Conservation (phyloP, 2,797 vertebrate genomes). For the Myotis findleyi region DNA sequence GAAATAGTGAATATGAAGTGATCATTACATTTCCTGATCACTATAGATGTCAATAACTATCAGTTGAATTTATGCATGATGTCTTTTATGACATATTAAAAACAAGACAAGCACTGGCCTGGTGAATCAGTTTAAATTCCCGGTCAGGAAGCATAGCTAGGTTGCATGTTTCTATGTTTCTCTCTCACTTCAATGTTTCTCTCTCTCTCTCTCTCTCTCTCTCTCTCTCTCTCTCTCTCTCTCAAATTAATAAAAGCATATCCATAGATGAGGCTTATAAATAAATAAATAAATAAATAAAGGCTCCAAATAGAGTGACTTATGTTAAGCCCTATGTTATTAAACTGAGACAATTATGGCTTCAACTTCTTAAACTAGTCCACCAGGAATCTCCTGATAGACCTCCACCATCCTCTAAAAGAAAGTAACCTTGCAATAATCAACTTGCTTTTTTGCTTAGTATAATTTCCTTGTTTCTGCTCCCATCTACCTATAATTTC, state of each 20-base stretch:
- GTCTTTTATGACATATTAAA: neutral
- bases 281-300: neutral
- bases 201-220: too few species aligned
- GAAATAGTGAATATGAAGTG: neutral
- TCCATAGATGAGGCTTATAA: neutral
- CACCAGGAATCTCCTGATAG: neutral
- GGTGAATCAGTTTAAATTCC: neutral
- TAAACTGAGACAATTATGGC: neutral
- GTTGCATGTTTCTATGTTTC: neutral
- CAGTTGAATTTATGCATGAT: neutral
- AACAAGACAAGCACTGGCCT: neutral
- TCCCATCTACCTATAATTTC: neutral
- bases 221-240: neutral
- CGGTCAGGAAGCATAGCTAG: neutral
- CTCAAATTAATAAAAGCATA: neutral
- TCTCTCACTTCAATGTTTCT: neutral
- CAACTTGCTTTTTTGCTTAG: neutral
- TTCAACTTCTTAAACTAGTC: neutral
- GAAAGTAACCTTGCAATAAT: neutral
- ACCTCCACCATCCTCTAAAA: neutral
- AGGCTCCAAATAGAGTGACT: neutral
- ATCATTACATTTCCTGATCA: neutral
- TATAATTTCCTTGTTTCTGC: neutral
- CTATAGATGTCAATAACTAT: neutral
- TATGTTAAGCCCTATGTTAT: neutral